phyloP scores from a whole-genome alignment of 2,113 vertebrate species.

The Passerina amoena region DNA sequence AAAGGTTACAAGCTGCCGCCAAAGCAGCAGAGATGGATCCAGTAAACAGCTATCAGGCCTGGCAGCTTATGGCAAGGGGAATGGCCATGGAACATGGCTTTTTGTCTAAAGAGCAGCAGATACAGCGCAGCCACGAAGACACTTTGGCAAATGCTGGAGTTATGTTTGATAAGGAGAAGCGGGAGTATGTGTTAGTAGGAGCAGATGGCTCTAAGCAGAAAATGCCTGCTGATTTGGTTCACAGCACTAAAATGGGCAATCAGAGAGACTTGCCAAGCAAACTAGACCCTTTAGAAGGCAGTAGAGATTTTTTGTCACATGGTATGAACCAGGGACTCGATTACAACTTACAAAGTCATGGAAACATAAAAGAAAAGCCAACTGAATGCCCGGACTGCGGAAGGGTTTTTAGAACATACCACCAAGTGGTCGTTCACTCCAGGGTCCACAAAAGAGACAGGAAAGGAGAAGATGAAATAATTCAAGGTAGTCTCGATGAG shows the following conservation, averaged over 20 bases:
- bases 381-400: conserved; percentile 96
- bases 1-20: conserved; percentile 94
- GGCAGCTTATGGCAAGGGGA: conserved; percentile 98
- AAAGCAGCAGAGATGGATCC: conserved; percentile 99
- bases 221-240: conserved; percentile 88
- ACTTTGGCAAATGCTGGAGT: conserved; percentile 83
- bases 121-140: conserved; percentile 88
- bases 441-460: conserved; percentile 93
- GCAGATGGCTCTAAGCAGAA: conserved; percentile 92
- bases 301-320: conserved; percentile 90
- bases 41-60: conserved; percentile 96
- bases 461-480: conserved; percentile 83
- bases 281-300: conserved; percentile 89
- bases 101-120: conserved; percentile 93
- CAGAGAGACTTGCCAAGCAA: conserved; percentile 87
- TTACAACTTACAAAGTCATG: conserved; percentile 83
- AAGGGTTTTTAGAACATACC: conserved; percentile 95
- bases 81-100: conserved; percentile 96
- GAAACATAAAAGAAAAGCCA: conserved; percentile 89
- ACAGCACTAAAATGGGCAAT: conserved; percentile 86
- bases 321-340: conserved; percentile 87
- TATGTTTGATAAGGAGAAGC: conserved; percentile 93
- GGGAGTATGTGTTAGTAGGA: conserved; percentile 89
- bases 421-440: conserved; percentile 98
- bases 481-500: conserved; percentile 86